phyloP scores from a whole-genome alignment of 2,797 vertebrate genomes.

The Gallinago stenura region DNA sequence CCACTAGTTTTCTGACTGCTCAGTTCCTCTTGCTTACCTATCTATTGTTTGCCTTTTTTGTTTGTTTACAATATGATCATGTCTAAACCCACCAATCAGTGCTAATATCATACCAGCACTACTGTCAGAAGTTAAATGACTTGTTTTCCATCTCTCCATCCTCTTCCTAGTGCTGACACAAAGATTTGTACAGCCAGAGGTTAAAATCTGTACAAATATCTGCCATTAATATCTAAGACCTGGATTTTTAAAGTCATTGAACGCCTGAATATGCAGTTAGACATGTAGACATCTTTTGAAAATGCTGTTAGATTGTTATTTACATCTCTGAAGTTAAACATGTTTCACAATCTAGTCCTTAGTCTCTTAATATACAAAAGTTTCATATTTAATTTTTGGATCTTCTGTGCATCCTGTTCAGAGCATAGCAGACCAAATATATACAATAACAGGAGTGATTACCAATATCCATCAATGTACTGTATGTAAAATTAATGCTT shows the following conservation, averaged over 20 bases:
- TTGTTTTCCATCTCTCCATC: neutral
- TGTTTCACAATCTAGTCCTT: neutral
- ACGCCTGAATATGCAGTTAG: neutral
- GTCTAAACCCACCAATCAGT: neutral
- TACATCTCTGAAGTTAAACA: neutral
- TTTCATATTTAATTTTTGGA: neutral
- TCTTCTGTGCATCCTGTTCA: neutral
- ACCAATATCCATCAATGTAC: neutral
- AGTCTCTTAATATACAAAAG: neutral
- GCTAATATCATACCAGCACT: neutral
- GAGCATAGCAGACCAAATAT: neutral
- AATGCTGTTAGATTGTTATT: neutral
- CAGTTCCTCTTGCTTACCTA: neutral
- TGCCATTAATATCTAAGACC: neutral
- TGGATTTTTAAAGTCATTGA: neutral
- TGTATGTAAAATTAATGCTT: neutral
- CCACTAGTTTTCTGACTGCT: neutral
- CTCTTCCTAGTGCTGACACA: neutral
- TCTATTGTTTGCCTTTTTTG: neutral
- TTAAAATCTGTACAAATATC: neutral
- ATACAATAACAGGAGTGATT: neutral
- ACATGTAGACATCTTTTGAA: neutral
- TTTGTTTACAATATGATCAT: neutral
- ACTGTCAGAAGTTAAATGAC: neutral
- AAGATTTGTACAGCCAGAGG: neutral